phyloP scores from a whole-genome alignment of 1,140 invertebrate species.

The Cataglyphis hispanica region DNA sequence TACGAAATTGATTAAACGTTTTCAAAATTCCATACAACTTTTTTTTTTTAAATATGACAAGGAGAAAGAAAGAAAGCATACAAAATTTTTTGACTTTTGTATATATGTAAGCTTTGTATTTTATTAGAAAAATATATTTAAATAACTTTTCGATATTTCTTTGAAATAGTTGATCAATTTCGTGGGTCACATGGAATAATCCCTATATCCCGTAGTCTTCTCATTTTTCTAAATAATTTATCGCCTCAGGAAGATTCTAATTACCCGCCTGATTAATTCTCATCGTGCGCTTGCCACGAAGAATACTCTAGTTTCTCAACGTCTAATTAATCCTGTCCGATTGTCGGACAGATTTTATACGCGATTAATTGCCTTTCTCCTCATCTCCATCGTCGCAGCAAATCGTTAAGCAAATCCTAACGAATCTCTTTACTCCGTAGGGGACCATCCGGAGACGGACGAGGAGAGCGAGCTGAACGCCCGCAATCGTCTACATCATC shows the following conservation, averaged over 20 bases:
- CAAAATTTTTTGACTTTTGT: too few relatives aligned
- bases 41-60: too few relatives aligned
- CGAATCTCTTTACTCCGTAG: constrained; percentile 69
- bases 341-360: constrained; percentile 12
- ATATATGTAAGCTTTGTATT: too few relatives aligned
- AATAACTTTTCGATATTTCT: neutral
- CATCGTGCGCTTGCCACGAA: neutral
- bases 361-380: constrained; percentile 13
- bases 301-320: neutral
- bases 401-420: constrained; percentile 32
- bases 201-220: neutral
- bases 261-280: constrained; percentile 63
- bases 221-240: constrained; percentile 49
- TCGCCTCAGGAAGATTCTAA: constrained; percentile 59
- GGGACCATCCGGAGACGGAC: constrained; percentile 86
- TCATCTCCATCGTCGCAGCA: neutral
- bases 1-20: neutral
- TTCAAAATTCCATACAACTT: neutral
- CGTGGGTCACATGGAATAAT: neutral
- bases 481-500: constrained; percentile 79
- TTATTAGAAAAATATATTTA: neutral
- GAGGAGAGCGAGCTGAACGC: constrained; percentile 87
- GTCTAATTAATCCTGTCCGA: constrained; percentile 32
- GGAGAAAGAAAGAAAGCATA: too few relatives aligned
- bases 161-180: neutral